A percentile compares a stretch with the other conserved stretches of the same genome.
phyloP scores from a whole-genome alignment of 2,797 vertebrate species.

The Hirundo rustica region DNA sequence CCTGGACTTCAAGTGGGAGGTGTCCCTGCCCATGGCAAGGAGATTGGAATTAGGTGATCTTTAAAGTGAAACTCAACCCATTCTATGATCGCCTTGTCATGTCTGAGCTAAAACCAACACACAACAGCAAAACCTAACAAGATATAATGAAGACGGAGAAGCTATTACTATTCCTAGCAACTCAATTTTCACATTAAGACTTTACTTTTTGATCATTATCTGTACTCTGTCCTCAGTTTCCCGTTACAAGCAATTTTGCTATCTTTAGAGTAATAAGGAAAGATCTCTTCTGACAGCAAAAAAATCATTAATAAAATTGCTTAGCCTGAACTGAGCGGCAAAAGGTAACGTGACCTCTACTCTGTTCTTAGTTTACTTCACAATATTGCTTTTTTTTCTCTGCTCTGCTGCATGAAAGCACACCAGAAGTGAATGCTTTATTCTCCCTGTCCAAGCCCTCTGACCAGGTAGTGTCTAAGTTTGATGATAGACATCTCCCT shows the following conservation, averaged over 20 bases:
- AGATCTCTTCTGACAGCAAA: not conserved
- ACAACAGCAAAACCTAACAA: not conserved
- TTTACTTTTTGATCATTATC: not conserved
- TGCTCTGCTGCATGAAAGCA: not conserved
- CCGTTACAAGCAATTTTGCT: not conserved
- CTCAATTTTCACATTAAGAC: not conserved
- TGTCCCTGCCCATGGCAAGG: not conserved
- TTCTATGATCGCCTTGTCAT: not conserved
- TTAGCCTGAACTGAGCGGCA: not conserved
- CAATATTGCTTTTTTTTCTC: not conserved
- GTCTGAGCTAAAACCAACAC: not conserved
- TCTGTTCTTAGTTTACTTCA: not conserved
- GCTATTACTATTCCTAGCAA: not conserved
- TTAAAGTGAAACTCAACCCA: not conserved
- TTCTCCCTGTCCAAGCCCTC: not conserved
- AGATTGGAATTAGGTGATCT: not conserved
- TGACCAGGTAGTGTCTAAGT: not conserved
- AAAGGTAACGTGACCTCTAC: not conserved
- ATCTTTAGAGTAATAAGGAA: not conserved
- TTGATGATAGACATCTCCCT: not conserved
- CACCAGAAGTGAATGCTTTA: not conserved
- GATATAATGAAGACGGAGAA: not conserved
- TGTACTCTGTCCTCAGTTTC: not conserved
- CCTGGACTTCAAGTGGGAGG: not conserved
- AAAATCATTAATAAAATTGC: not conserved